Conservation (phyloP, 2,888 invertebrate species). For the Chrysolina haemoptera region DNA sequence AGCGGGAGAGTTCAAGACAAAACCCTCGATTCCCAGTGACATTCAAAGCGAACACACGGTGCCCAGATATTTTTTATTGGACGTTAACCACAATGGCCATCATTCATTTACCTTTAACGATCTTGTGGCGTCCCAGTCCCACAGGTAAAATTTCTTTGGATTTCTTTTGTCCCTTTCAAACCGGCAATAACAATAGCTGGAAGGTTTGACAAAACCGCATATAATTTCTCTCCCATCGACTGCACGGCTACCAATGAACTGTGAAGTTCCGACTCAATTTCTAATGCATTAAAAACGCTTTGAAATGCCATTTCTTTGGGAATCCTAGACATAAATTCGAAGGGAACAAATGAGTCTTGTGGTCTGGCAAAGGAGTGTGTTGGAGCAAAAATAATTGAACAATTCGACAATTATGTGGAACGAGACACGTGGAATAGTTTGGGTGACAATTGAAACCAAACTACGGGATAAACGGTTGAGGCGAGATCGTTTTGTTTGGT, state of each 20-base stretch:
- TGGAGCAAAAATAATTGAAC: slow-evolving; percentile 50
- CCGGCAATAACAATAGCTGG: slow-evolving; percentile 57
- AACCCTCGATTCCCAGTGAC: slow-evolving; percentile 1
- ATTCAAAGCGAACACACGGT: slow-evolving; percentile 21
- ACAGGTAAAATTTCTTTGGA: slow-evolving; percentile 51
- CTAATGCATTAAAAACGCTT: slow-evolving; percentile 56
- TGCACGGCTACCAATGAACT: slow-evolving; percentile 60
- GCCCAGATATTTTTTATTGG: slow-evolving; percentile 46
- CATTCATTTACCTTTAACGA: slow-evolving; percentile 23
- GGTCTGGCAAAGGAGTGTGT: slow-evolving; percentile 40
- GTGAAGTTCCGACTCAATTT: slow-evolving; percentile 59
- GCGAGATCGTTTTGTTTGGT: neutral
- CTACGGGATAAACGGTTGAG: neutral
- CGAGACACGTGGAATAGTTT: slow-evolving; percentile 43
- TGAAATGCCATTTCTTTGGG: slow-evolving; percentile 45
- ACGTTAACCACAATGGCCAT: slow-evolving; percentile 42
- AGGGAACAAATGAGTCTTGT: slow-evolving; percentile 53
- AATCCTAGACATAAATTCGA: slow-evolving; percentile 46
- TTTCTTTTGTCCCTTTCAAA: slow-evolving; percentile 38
- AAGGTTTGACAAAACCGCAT: slow-evolving; percentile 66
- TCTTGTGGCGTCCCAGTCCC: slow-evolving; percentile 44
- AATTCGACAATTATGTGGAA: slow-evolving; percentile 43
- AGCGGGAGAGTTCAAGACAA: neutral
- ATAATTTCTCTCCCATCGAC: slow-evolving; percentile 61
- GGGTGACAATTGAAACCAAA: slow-evolving; percentile 1